Percentiles rank a stretch among this genome's conserved stretches.
Conservation (phyloP, 1,140 invertebrate genomes). For the Doryteuthis pealeii region DNA sequence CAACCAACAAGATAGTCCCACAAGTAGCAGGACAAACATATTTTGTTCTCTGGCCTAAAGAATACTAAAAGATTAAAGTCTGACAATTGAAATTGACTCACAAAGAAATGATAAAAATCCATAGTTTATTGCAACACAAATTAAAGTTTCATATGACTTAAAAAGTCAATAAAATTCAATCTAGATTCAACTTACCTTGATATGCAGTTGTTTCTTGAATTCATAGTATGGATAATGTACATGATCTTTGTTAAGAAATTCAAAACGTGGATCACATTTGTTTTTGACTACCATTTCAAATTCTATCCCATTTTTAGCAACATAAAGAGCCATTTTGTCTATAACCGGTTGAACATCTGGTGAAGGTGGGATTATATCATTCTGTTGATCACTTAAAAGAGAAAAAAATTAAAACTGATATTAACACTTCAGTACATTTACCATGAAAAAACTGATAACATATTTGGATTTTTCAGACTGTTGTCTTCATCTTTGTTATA, state of each 20-base stretch:
- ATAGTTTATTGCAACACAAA: too few species aligned
- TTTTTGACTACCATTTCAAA: slow-evolving; percentile 86
- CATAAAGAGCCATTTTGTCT: slow-evolving; percentile 94
- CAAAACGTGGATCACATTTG: slow-evolving; percentile 80
- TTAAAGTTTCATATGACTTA: too few species aligned
- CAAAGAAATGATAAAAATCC: too few species aligned
- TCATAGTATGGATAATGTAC: slow-evolving; percentile 51
- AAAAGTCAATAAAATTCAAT: too few species aligned
- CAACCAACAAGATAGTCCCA: too few species aligned
- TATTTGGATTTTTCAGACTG: too few species aligned
- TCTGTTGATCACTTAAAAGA: slow-evolving; percentile 15
- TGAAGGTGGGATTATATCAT: slow-evolving; percentile 67
- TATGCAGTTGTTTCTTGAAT: slow-evolving; percentile 47
- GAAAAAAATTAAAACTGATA: not conserved
- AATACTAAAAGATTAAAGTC: too few species aligned
- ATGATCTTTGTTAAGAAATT: slow-evolving; percentile 52
- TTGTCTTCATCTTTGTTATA: too few species aligned
- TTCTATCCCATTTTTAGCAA: slow-evolving; percentile 88
- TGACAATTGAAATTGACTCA: too few species aligned
- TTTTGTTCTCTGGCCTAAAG: too few species aligned
- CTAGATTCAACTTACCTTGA: too few species aligned
- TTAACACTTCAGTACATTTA: not conserved
- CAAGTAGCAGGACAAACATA: too few species aligned
- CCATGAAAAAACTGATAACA: not conserved
- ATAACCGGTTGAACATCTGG: slow-evolving; percentile 83